Evolutionary conservation across 1,140 invertebrate species (phyloP), one percentile per base, ranked within the genome.

Genomic region (Plectrocnemia conspersa): DNA sequence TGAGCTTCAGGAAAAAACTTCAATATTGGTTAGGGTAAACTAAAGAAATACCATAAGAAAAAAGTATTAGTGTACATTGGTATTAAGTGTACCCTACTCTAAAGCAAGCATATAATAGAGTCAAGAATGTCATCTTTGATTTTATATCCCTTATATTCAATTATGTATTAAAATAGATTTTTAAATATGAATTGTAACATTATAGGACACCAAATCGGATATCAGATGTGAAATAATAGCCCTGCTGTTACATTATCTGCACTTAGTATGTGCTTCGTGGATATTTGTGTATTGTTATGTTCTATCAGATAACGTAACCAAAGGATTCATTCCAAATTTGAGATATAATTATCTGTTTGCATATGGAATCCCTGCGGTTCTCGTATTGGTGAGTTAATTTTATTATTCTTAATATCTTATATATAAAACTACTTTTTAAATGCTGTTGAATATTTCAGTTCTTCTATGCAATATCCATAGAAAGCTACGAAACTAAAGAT

Each of bases 401-500:
- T 49, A 58, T 42, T 38, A 56, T 52, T 10, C 6, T 46, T 10
- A 46, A 54, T n/a, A n/a, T n/a, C n/a, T n/a, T n/a, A 47, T n/a
- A 47, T 13, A 48, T 18, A 48, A 11, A 1, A 22, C 7, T 46
- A 24, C n/a, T 9, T 45, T 48, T 22, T 48, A n/a, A 46, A 49
- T 55, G 57, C 47, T 32, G 54, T 61, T 38, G 46, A 41, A 46
- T 10, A 35, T 76, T 77, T 47, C 65, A 84, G 79, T 72, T 81
- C 44, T 81, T 80, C 52, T 83, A 79, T 59, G 71, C 77, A 1
- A 64, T 79, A 7, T 80, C 81, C 25, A 78, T 81, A 54, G 69
- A 79, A 54, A 83, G 82, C 41, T 85, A 84, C 63, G 83, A 86
- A 69, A 82, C 79, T 2, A 78, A 78, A 53, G 75, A 78, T 58